A percentile compares a stretch with the other conserved stretches of the same genome.
Evolutionary conservation across 2,888 invertebrate genomes (phyloP).

Genomic region (Cerastoderma edule): DNA sequence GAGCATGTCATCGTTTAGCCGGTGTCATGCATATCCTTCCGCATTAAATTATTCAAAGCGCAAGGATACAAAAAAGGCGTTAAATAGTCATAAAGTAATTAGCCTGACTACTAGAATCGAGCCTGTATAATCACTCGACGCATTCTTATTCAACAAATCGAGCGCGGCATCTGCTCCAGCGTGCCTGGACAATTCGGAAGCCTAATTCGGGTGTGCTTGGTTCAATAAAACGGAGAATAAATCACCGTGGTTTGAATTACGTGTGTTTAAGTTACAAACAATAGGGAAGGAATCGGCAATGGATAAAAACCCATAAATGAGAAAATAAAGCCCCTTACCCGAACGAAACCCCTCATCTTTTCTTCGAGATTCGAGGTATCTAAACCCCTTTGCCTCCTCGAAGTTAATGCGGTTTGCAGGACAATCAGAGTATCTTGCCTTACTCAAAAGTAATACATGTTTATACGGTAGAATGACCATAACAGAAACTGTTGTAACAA

Average conservation of each 20-base stretch:
- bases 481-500: no score
- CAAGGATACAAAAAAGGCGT: not conserved
- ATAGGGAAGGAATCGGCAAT: conserved; percentile 42
- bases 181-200: conserved; percentile 32
- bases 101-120: conserved; percentile 2
- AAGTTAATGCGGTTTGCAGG: not conserved
- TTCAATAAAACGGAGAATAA: conserved; percentile 57
- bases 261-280: conserved; percentile 53
- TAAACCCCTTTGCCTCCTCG: no score
- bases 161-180: conserved; percentile 47
- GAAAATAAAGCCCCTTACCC: conserved; percentile 23
- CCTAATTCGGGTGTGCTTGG: conserved; percentile 39
- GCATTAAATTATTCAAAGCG: conserved; percentile 6
- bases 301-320: conserved; percentile 37
- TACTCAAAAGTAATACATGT: no score
- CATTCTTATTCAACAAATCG: conserved; percentile 18
- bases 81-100: conserved; percentile 17
- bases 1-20: no score
- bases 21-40: no score
- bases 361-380: not conserved
- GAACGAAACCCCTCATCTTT: not conserved
- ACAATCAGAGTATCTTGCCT: not conserved
- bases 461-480: no score
- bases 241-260: conserved; percentile 53
- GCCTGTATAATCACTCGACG: conserved; percentile 9